Evolutionary conservation across 1,140 invertebrate genomes (phyloP), one percentile per base, ranked within the genome.

Genomic region (Melanaphis sacchari): DNA sequence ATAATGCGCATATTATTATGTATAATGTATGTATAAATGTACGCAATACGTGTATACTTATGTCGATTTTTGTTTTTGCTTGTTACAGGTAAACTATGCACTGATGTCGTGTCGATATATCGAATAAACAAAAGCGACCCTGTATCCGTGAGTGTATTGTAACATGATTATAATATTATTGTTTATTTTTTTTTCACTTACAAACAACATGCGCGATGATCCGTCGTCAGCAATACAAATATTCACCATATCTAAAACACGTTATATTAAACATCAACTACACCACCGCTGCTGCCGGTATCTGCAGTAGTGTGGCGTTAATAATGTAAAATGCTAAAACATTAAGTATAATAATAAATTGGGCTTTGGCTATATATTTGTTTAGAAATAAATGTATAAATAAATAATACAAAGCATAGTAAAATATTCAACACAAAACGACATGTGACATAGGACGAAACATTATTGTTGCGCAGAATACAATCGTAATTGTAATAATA

Each of bases 1-100:
- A 40, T 40, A 38, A 82, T 38, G 38, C 22, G 38, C 59, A 90
- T 59, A 54, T 40, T 59, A 59, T 15, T 26, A 54, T 38, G 9
- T 54, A 54, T 18, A 46, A 22, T 46, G 24, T 26, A 66, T n/a
- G 9, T 18, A 76, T 59, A 40, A 59, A 76, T 43, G 31, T 87
- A 31, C 40, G 11, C 11, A 1, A n/a, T 43, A 43, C 26, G n/a
- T 31, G 26, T 81, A 36, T 46, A 91, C 59, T 91, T 5, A 93
- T 31, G n/a, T 49, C 43, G 18, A 85, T 85, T 93, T 91, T 93
- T 52, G n/a, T 93, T 93, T 38, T 76, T 11, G 59, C 31, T n/a
- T 85, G 46, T 93, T 93, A 40, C 91, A 93, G 91, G 91, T 93
- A 93, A 93, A 90, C 89, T 59, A 59, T 41, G 38, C 54, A 66